A percentile compares a stretch with the other conserved stretches of the same genome.
Conservation (phyloP, 2,888 invertebrate species). For the Branchipolynoe longqiensis region DNA sequence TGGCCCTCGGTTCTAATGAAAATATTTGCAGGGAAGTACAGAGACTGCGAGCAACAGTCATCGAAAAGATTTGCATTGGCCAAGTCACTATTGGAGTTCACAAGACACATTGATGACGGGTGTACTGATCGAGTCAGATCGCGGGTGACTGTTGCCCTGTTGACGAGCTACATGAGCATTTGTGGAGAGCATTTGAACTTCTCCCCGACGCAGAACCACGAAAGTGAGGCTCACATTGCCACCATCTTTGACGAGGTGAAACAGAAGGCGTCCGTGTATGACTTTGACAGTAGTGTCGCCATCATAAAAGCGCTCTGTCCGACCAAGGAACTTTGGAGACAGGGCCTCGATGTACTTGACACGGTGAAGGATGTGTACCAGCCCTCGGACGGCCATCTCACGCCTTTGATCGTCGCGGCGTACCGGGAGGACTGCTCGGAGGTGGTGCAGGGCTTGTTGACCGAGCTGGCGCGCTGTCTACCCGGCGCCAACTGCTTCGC, state of each 20-base stretch:
- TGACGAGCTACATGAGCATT: constrained; percentile 27
- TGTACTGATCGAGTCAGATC: not conserved
- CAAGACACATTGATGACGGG: not conserved
- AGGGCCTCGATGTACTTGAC: not conserved
- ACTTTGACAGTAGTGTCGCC: not conserved
- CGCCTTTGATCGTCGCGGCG: constrained; percentile 16
- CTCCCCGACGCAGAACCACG: not conserved
- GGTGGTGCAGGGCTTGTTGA: not conserved
- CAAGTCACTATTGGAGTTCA: not conserved
- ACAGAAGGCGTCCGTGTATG: not conserved
- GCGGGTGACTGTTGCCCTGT: not conserved
- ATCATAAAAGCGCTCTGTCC: not conserved
- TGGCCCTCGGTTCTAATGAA: constrained; percentile 35
- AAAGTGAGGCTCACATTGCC: not conserved
- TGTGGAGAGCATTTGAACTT: not conserved
- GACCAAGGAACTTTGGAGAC: not conserved
- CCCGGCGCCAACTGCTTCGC: not conserved
- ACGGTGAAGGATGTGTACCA: not conserved
- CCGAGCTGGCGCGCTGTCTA: not conserved
- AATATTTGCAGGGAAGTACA: not conserved
- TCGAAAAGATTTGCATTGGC: not conserved
- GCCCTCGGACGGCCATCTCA: not conserved
- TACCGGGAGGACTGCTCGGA: not conserved
- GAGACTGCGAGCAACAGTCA: not conserved
- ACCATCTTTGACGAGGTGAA: not conserved